Conservation (phyloP, 35 echinoderm and acorn worm species). For the Holothuria glaberrima region DNA sequence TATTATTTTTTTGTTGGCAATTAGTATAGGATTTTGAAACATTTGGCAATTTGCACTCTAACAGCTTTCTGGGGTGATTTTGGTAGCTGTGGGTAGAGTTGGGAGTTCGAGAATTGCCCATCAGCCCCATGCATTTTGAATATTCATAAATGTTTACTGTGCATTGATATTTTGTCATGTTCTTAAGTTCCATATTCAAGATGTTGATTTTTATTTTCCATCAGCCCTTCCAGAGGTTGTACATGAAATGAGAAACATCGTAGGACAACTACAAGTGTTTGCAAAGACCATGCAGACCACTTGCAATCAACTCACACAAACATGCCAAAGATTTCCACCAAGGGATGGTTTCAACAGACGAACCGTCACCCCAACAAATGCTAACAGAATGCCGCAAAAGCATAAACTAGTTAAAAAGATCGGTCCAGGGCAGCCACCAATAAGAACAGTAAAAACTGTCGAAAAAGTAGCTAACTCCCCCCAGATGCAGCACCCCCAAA, state of each 20-base stretch:
- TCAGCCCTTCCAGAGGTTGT: conserved; percentile 49
- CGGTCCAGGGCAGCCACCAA: conserved; percentile 34
- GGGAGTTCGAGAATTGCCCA: too few species aligned
- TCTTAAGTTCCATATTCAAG: too few species aligned
- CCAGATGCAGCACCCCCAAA: neutral
- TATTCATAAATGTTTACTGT: neutral
- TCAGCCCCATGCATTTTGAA: neutral
- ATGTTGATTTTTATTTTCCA: neutral
- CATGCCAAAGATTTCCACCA: conserved; percentile 41
- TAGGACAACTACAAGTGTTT: conserved; percentile 39
- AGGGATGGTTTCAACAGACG: conserved; percentile 23
- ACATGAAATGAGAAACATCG: conserved; percentile 46
- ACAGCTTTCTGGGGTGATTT: too few species aligned
- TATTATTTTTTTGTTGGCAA: too few species aligned
- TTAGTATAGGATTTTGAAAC: too few species aligned
- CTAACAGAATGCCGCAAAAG: conserved; percentile 38
- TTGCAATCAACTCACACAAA: conserved; percentile 45
- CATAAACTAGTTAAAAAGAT: conserved; percentile 36
- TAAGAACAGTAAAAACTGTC: conserved; percentile 48
- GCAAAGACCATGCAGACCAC: conserved; percentile 36
- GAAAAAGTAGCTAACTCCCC: conserved; percentile 31
- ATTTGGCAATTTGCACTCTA: too few species aligned
- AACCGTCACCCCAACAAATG: neutral
- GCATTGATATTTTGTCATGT: neutral
- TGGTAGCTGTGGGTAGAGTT: too few species aligned